Conservation (phyloP, 2,888 invertebrate genomes). For the Pogonocherus hispidulus region DNA sequence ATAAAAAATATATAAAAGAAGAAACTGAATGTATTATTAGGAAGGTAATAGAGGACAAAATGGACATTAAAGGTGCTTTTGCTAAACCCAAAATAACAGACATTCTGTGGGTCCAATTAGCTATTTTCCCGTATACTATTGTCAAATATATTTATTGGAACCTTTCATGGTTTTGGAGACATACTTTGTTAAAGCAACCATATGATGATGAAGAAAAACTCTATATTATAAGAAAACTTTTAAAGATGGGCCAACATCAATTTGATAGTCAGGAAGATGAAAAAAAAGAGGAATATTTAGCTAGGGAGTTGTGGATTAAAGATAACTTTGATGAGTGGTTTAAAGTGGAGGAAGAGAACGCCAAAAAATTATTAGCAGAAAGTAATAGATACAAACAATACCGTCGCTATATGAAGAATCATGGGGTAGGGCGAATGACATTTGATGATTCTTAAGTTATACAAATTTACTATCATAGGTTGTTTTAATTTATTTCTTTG, state of each 20-base stretch:
- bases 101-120: slow-evolving; percentile 87
- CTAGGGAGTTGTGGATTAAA: slow-evolving; percentile 85
- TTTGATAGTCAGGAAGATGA: slow-evolving; percentile 82
- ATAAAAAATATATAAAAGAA: slow-evolving; percentile 70
- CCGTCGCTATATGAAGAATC: slow-evolving; percentile 90
- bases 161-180: slow-evolving; percentile 85
- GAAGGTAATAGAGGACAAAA: slow-evolving; percentile 89
- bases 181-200: slow-evolving; percentile 79
- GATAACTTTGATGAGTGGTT: slow-evolving; percentile 87
- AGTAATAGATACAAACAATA: slow-evolving; percentile 91
- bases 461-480: not conserved
- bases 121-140: slow-evolving; percentile 85
- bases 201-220: slow-evolving; percentile 88
- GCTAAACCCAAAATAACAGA: slow-evolving; percentile 85
- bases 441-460: slow-evolving; percentile 83
- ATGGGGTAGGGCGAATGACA: slow-evolving; percentile 91
- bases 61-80: slow-evolving; percentile 95
- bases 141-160: slow-evolving; percentile 82
- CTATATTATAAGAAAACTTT: slow-evolving; percentile 84
- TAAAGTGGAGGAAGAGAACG: slow-evolving; percentile 84
- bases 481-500: not conserved
- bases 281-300: slow-evolving; percentile 81
- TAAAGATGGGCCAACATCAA: slow-evolving; percentile 81
- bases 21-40: slow-evolving; percentile 86
- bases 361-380: slow-evolving; percentile 87